Evolutionary conservation across 37 sponge, comb jelly and placozoan species (phyloP).

Genomic region (Spongilla lacustris): DNA sequence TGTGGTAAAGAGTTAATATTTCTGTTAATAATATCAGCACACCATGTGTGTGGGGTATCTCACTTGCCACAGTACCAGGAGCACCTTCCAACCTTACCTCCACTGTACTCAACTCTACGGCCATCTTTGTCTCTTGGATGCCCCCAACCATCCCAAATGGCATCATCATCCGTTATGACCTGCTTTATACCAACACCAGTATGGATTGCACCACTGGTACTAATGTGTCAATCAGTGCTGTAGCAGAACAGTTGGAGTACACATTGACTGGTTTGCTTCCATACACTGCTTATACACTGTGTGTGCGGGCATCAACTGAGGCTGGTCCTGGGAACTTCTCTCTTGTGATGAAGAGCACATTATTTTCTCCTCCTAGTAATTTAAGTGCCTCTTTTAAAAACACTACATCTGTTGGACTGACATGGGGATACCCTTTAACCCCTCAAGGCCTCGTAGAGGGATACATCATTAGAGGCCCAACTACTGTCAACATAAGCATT

Average conservation of each 20-base stretch:
- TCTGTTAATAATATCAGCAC: no score
- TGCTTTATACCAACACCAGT: not conserved
- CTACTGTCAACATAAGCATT: conserved; percentile 2
- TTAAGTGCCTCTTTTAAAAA: not conserved
- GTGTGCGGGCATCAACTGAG: conserved; percentile 29
- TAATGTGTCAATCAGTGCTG: not conserved
- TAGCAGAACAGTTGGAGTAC: not conserved
- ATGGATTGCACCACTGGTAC: not conserved
- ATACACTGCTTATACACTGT: conserved; percentile 28
- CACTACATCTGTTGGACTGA: conserved; percentile 20
- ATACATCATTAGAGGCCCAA: no score
- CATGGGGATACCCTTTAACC: conserved; percentile 38
- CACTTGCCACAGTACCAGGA: no score
- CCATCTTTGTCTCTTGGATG: conserved; percentile 2
- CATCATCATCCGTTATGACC: not conserved
- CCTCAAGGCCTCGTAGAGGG: conserved; percentile 10
- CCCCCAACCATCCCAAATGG: conserved; percentile 7
- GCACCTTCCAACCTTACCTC: no score
- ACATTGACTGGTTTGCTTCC: not conserved
- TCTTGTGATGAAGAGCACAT: not conserved
- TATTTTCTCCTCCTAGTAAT: not conserved
- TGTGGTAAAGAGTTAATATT: no score
- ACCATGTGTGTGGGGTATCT: no score
- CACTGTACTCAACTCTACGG: no score
- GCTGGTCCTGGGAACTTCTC: conserved; percentile 31